Conservation (phyloP, 2,797 vertebrate genomes). For the Typhlichthys eigenmanni region DNA sequence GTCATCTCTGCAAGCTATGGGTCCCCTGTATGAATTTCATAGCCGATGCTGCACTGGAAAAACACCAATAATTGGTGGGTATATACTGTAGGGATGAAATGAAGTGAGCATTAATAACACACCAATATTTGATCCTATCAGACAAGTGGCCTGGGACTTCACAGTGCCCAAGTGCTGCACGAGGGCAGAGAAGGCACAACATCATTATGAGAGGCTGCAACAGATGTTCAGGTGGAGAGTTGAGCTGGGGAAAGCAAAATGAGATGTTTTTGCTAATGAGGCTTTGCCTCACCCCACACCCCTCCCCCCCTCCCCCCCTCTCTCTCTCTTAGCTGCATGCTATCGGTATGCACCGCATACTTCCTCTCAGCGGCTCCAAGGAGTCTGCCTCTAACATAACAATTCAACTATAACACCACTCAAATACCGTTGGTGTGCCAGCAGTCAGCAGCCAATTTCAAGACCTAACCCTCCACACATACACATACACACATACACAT, state of each 20-base stretch:
- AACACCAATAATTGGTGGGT: constrained; percentile 2
- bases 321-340: constrained; percentile 50
- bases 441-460: constrained; percentile 38
- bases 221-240: constrained; percentile 70
- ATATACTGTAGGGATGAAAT: neutral
- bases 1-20: no score
- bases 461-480: neutral
- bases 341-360: constrained; percentile 68
- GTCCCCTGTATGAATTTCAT: no score
- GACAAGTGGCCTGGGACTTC: constrained; percentile 35
- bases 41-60: neutral
- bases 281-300: constrained; percentile 26
- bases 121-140: constrained; percentile 22
- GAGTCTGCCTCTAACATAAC: constrained; percentile 60
- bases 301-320: neutral
- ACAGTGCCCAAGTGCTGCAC: constrained; percentile 15
- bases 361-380: constrained; percentile 62
- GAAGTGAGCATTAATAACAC: constrained; percentile 10
- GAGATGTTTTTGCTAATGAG: constrained; percentile 71
- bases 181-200: constrained; percentile 24
- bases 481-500: neutral
- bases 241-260: constrained; percentile 64
- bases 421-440: constrained; percentile 44
- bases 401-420: constrained; percentile 59
- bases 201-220: constrained; percentile 50